Base-by-base conservation (phyloP, 1,140 invertebrate species). In the Fopius arisanus region DNA sequence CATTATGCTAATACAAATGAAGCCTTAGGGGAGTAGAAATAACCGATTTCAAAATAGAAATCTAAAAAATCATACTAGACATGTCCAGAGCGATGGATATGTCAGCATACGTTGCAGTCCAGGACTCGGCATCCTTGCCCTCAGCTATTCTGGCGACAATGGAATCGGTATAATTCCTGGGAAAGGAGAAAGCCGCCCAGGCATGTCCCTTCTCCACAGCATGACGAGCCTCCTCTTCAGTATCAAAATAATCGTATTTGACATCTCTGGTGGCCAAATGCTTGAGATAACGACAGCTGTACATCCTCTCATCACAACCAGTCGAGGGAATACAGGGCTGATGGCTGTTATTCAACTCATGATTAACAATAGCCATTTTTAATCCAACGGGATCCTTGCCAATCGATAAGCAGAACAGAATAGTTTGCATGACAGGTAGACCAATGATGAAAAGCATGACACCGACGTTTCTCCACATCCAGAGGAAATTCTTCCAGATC, bases 341-440 rank as follows among this genome's bases (percentile, higher is more conserved):
- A 73, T 88, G 90, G 76, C 90, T 91, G 31, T 85, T 88, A 71
- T 90, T 89, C 77, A 93, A 86, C 87, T 97, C 96, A 72, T 94
- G 88, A 88, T 97, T 97, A 37, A 97, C 94, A 59, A 98, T 91
- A 0, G 93, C 96, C 65, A 99, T 85, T 73, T 92, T 92, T 2
- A 98, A 89, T 19, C 94, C 93, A 41, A 91, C 90, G 0, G 97
- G 97, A 82, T 97, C 95, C 75, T 94, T 93, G 14, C 97, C 97
- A 76, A 99, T 97, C 23, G 97, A 96, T 62, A 97, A 83, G 87
- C 97, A 98, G 89, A 98, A 99, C 5, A 99, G 89, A 28, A 97
- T 91, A 74, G 98, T 97, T 90, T 99, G 96, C 68, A 96, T 92
- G 0, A 96, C 92, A 0, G 97, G 97, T 62, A 99, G 88, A 28